Percentiles rank a stretch among this genome's conserved stretches.
Conservation (phyloP, 2,888 invertebrate genomes). For the Ganaspis brasiliensis region DNA sequence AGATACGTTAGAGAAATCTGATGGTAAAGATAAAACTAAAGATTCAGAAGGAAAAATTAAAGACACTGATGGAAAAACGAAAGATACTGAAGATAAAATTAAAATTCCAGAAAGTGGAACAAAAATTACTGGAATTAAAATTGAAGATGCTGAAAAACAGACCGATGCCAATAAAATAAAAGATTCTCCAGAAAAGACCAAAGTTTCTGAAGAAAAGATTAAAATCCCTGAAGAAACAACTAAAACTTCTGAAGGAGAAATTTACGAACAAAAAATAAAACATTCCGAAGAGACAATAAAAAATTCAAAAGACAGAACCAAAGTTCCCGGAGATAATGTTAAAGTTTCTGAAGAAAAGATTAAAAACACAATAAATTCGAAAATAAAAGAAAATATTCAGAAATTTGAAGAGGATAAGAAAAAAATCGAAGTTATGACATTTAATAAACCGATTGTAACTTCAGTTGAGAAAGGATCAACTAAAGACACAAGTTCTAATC, state of each 20-base stretch:
- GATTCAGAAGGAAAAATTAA: slow-evolving; percentile 34
- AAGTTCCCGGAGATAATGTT: neutral
- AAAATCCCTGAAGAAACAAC: neutral
- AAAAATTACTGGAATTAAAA: slow-evolving; percentile 7
- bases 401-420: neutral
- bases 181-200: neutral
- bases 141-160: slow-evolving; percentile 16
- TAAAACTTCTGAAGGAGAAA: neutral
- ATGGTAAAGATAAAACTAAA: neutral
- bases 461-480: neutral
- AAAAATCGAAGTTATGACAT: neutral
- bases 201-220: neutral
- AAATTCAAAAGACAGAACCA: neutral
- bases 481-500: too few relatives aligned
- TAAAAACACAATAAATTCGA: neutral
- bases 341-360: neutral
- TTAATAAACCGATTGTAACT: neutral
- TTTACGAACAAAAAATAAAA: neutral
- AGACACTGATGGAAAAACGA: neutral
- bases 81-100: slow-evolving; percentile 9
- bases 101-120: slow-evolving; percentile 21
- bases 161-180: neutral
- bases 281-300: neutral
- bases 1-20: neutral
- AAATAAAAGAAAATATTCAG: neutral